These are phyloP conservation scores for Musca vetustissima DNA, from an alignment of 1,140 invertebrate species.

Conservation along the genomic window DNA sequence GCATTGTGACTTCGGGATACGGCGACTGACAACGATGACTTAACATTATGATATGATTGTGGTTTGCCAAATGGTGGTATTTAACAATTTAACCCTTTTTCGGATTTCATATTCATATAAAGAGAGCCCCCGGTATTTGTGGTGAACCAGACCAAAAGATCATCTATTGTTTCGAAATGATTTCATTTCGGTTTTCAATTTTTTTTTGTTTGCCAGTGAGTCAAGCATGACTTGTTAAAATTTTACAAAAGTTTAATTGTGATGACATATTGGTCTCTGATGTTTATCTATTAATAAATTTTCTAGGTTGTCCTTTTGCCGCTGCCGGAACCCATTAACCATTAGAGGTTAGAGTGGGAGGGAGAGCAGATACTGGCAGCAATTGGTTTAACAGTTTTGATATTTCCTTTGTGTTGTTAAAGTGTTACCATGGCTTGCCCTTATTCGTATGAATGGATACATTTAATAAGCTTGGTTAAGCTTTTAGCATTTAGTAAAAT, in stretches of 20 bases:
- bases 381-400: no score
- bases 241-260: conserved; percentile 20
- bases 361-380: no score
- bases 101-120: conserved; percentile 12
- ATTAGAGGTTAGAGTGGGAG: no score
- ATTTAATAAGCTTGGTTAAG: no score
- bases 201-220: no score
- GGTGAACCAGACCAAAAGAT: not conserved
- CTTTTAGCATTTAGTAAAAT: no score
- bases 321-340: no score
- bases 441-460: no score
- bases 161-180: not conserved
- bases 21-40: conserved; percentile 26
- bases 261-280: conserved; percentile 29
- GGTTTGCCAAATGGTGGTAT: conserved; percentile 25
- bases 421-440: no score
- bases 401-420: no score
- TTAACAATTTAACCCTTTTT: conserved; percentile 14
- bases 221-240: conserved; percentile 18
- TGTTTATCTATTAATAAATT: conserved; percentile 24
- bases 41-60: conserved; percentile 28
- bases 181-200: not conserved
- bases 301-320: not conserved
- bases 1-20: conserved; percentile 8
- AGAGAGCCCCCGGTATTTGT: conserved; percentile 1